Evolutionary conservation across 2,888 invertebrate species (phyloP).

Genomic region (Chloromyia formosa): DNA sequence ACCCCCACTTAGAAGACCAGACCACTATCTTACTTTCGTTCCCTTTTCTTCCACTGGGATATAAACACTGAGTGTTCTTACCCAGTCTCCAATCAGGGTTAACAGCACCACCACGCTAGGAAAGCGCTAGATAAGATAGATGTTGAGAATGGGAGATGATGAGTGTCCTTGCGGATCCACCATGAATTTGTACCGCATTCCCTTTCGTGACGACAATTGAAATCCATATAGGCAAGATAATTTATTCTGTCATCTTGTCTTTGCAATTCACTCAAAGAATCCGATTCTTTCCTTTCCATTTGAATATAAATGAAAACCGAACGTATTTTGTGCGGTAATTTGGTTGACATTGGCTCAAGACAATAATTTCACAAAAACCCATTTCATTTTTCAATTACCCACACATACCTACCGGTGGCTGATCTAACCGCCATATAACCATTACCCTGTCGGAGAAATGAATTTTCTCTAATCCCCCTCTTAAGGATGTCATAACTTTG

Average conservation of each 20-base stretch:
- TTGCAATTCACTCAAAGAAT: neutral
- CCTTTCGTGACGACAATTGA: too few relatives aligned
- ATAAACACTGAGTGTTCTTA: too few relatives aligned
- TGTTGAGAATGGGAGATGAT: too few relatives aligned
- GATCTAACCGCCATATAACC: slow-evolving; percentile 27
- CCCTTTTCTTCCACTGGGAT: too few relatives aligned
- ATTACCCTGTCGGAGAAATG: slow-evolving; percentile 36
- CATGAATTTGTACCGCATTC: too few relatives aligned
- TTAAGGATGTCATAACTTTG: neutral
- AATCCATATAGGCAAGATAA: too few relatives aligned
- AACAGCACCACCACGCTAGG: too few relatives aligned
- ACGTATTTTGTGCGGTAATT: neutral
- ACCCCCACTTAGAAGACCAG: too few relatives aligned
- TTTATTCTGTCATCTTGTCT: neutral
- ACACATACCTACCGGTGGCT: neutral
- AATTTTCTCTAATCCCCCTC: slow-evolving; percentile 14
- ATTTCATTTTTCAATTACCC: slow-evolving; percentile 41
- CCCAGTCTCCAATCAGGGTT: too few relatives aligned
- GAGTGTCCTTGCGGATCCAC: too few relatives aligned
- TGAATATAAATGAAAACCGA: neutral
- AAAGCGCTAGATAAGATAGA: too few relatives aligned
- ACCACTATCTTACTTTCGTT: too few relatives aligned
- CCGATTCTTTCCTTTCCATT: neutral
- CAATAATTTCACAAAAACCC: neutral
- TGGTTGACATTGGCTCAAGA: neutral